A percentile compares a stretch with the other conserved stretches of the same genome.
These are phyloP conservation scores for Eristalis intricaria DNA, from an alignment of 2,888 invertebrate genomes.

Conservation along the genomic window DNA sequence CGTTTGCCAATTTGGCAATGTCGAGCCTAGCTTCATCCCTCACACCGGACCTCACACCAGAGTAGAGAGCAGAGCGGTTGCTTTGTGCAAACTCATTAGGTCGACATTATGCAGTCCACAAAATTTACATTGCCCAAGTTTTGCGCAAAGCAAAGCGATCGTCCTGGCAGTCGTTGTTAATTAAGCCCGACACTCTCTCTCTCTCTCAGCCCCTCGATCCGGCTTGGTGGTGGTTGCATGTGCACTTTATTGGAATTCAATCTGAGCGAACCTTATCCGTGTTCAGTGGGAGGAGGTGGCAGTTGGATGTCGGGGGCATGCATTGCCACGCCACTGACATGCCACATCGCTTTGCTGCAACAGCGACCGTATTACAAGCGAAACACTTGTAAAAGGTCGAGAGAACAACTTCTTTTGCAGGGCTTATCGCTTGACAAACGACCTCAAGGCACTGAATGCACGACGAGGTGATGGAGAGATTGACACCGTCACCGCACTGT, in stretches of 20 bases:
- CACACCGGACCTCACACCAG: neutral
- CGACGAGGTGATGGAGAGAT: neutral
- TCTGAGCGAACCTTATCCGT: constrained; percentile 6
- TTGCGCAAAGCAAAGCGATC: constrained; percentile 56
- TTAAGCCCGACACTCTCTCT: constrained; percentile 38
- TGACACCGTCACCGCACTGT: constrained; percentile 34
- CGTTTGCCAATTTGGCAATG: constrained; percentile 68
- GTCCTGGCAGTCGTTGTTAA: constrained; percentile 49
- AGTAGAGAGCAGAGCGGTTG: constrained; percentile 13
- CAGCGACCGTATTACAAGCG: constrained; percentile 29
- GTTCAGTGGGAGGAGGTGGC: neutral
- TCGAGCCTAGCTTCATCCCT: neutral
- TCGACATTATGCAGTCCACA: constrained; percentile 61
- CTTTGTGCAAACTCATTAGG: constrained; percentile 65
- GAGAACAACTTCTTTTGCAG: constrained; percentile 47
- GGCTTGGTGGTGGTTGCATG: neutral
- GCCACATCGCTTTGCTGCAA: constrained; percentile 40
- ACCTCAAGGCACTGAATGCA: neutral
- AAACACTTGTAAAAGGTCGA: constrained; percentile 47
- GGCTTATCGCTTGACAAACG: neutral
- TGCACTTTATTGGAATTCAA: constrained; percentile 46
- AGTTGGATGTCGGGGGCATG: neutral
- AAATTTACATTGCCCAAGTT: constrained; percentile 62
- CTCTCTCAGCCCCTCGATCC: neutral
- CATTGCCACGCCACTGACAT: constrained; percentile 31